phyloP scores from a whole-genome alignment of 2,113 vertebrate species.

The Spea bombifrons region DNA sequence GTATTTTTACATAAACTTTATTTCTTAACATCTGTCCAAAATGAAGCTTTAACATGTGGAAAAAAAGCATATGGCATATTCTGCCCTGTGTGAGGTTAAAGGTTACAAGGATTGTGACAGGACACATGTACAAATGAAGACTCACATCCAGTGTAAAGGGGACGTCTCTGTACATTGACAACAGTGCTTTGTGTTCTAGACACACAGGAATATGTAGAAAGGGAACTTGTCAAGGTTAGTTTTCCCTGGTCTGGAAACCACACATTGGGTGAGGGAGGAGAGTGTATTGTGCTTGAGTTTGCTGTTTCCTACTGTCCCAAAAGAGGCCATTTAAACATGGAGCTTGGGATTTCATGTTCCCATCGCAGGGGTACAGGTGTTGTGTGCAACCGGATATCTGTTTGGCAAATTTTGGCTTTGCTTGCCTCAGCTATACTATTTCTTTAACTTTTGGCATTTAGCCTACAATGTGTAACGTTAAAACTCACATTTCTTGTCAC shows the following conservation, averaged over 20 bases:
- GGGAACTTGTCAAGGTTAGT: background rate
- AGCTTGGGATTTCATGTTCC: too few species aligned
- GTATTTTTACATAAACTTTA: background rate
- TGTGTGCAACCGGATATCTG: too few species aligned
- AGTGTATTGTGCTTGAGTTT: slow-evolving; percentile 34
- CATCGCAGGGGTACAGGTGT: too few species aligned
- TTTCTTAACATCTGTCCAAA: slow-evolving; percentile 35
- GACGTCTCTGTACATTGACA: slow-evolving; percentile 32
- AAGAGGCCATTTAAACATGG: too few species aligned
- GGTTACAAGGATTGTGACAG: slow-evolving; percentile 6
- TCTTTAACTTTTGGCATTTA: too few species aligned
- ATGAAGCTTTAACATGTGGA: slow-evolving; percentile 15
- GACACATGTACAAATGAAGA: slow-evolving; percentile 28
- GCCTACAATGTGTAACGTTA: too few species aligned
- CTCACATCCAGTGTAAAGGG: slow-evolving; percentile 42
- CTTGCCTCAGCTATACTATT: too few species aligned
- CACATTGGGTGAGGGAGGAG: slow-evolving; percentile 7
- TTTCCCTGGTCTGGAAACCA: background rate
- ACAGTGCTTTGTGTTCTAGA: slow-evolving; percentile 19
- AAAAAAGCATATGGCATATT: slow-evolving; percentile 4
- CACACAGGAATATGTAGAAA: slow-evolving; percentile 27
- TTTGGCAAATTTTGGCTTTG: too few species aligned
- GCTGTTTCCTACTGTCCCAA: slow-evolving; percentile 1
- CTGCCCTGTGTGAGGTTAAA: slow-evolving; percentile 11
- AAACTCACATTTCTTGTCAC: too few species aligned